Evolutionary conservation across 2,888 invertebrate genomes (phyloP).

Genomic region (Steromphala cineraria): DNA sequence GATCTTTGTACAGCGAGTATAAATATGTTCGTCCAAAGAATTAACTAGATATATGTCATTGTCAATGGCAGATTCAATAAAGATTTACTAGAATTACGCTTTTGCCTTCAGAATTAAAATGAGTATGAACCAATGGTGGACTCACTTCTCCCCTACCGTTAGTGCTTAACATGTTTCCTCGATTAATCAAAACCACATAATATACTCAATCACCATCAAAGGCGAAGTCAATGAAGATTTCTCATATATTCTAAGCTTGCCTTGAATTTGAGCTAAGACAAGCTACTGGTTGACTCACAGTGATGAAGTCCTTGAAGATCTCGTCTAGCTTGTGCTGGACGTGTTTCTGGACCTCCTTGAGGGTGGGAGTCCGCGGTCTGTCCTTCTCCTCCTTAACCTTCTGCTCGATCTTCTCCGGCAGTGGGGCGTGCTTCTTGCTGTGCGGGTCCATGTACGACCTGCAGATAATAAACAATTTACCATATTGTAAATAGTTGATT

Average conservation of each 20-base stretch:
- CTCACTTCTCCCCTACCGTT: too few relatives aligned
- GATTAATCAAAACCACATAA: too few relatives aligned
- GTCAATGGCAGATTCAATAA: too few relatives aligned
- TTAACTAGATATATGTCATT: too few relatives aligned
- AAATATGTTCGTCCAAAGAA: too few relatives aligned
- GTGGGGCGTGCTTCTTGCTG: slow-evolving; percentile 60
- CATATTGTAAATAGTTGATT: neutral
- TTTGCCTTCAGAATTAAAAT: too few relatives aligned
- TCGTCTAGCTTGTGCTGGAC: slow-evolving; percentile 67
- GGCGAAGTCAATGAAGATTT: neutral
- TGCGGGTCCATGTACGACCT: slow-evolving; percentile 70
- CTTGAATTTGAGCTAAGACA: neutral
- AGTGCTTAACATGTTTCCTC: too few relatives aligned
- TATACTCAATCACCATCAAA: too few relatives aligned
- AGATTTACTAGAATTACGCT: too few relatives aligned
- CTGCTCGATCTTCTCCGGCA: slow-evolving; percentile 61
- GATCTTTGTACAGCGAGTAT: too few relatives aligned
- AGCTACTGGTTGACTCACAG: slow-evolving; percentile 49
- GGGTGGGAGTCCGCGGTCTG: slow-evolving; percentile 65
- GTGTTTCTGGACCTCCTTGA: slow-evolving; percentile 66
- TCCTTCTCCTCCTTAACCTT: slow-evolving; percentile 66
- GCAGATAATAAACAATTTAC: slow-evolving; percentile 17
- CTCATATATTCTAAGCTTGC: neutral
- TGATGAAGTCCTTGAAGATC: slow-evolving; percentile 66
- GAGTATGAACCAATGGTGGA: too few relatives aligned